Evolutionary conservation across 2,888 invertebrate species (phyloP).

Genomic region (Horisme vitalbata): DNA sequence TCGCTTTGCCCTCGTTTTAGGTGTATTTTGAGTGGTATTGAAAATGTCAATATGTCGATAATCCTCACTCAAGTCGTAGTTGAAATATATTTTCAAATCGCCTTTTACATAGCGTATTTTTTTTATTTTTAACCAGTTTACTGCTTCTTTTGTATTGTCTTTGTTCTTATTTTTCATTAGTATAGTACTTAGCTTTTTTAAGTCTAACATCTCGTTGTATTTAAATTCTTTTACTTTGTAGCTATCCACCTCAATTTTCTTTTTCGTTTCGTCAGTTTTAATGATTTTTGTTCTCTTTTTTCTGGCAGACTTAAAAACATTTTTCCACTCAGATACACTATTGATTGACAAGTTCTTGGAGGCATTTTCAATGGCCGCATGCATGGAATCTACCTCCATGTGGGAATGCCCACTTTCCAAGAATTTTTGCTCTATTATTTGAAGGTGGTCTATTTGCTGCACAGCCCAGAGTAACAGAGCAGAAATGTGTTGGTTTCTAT

Average conservation of each 20-base stretch:
- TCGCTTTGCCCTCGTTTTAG: not conserved
- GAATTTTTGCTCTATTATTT: too few relatives aligned
- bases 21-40: not conserved
- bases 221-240: slow-evolving; percentile 1
- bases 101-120: not conserved
- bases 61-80: slow-evolving; percentile 1
- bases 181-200: not conserved
- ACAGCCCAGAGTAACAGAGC: too few relatives aligned
- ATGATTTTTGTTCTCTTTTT: slow-evolving; percentile 3
- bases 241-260: not conserved
- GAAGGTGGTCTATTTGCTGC: too few relatives aligned
- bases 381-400: slow-evolving; percentile 11
- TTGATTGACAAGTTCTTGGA: too few relatives aligned
- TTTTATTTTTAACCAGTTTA: slow-evolving; percentile 1
- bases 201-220: not conserved
- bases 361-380: not conserved
- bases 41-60: not conserved
- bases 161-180: not conserved
- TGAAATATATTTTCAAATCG: not conserved
- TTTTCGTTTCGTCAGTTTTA: slow-evolving; percentile 29
- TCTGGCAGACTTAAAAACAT: too few relatives aligned
- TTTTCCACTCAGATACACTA: too few relatives aligned
- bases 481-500: too few relatives aligned
- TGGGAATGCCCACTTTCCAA: too few relatives aligned
- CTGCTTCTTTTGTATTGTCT: not conserved